Evolutionary conservation across 2,888 invertebrate species (phyloP), one percentile per base, ranked within the genome.

Genomic region (Sycophila texana): DNA sequence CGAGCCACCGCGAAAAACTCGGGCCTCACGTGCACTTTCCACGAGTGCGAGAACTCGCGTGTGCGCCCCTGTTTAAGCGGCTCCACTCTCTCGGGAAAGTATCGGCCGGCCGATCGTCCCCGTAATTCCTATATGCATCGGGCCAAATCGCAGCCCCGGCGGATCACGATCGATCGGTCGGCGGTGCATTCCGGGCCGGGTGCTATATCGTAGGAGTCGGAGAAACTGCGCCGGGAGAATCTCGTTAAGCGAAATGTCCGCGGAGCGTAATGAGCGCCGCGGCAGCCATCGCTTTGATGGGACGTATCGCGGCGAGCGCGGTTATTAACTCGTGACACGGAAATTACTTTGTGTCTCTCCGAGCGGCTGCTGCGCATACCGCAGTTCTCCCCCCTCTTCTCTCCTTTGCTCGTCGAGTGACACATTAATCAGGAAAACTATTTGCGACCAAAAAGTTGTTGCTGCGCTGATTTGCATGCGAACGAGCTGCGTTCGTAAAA

Each of bases 251-350:
- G 68, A 57, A 57, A 68, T 20, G 68, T 57, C 68, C 68, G 68
- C 68, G 68, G 26, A 53, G 47, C 16, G 47, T 72, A 72, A 72
- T 53, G 72, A 72, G 51, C 72, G 39, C 58, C 39, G 39, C 39
- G 39, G 47, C 20, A 16, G 67, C 22, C 16, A 22, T 47, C 39
- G 53, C 70, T 71, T 51, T 72, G 61, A 72, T 61, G 57, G 72
- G 71, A 18, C 51, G 30, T 49, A 61, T 72, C 49, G 55, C 66
- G 39, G 39, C 39, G 39, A 39, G 57, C 22, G 65, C 51, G 58
- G 74, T 75, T 67, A 75, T 75, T 67, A 67, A 49, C 67, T 74
- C 74, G 74, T 74, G 74, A 74, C 74, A 47, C 74, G 74, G 74
- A 74, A 74, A 74, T 74, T 74, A 65, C 74, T 74, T 65, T 74